Evolutionary conservation across 2,888 invertebrate genomes (phyloP), one percentile per base, ranked within the genome.

Genomic region (Periphyllus acericola): DNA sequence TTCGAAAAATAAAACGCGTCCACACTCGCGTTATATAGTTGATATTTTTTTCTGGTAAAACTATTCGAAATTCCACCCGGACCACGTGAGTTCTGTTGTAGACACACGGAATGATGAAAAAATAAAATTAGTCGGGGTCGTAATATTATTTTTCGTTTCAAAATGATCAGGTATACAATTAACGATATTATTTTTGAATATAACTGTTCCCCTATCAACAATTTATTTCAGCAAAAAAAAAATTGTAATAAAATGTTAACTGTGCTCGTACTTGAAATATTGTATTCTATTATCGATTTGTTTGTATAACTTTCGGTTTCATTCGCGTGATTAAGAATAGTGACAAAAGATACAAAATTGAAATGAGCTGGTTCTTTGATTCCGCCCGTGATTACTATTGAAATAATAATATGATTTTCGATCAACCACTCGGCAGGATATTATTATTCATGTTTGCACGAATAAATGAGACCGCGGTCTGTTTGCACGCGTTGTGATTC

Each of bases 81-180:
- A n/a, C 11, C 66, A 25, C 25, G 29, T n/a, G 1, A 60, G 60
- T 21, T 4, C 60, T 19, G 55, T 11, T 6, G 60, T 6, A 29
- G 46, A n/a, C 29, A 29, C 6, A 29, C 76, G 29, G 3, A 46
- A 76, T 32, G 11, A 52, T 9, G 21, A 55, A 21, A 78, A 78
- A 32, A 52, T 46, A 14, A 46, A 46, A 14, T n/a, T 14, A 11
- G 46, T 46, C 14, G 46, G 3, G 46, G 14, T 2, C 14, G 14
- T 46, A 46, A 66, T 66, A 52, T 78, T 78, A 78, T 52, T 52
- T 52, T 76, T 52, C 11, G 21, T 32, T 32, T 55, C 32, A 19
- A 78, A 78, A 78, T 78, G 32, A 52, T n/a, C n/a, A n/a, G n/a
- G n/a, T n/a, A 78, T 78, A 55, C 32, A 9, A 78, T 78, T 78